Percentiles rank a stretch among this genome's conserved stretches.
phyloP scores from a whole-genome alignment of 2,888 invertebrate species.

The Lepidocyrtoides sp. region DNA sequence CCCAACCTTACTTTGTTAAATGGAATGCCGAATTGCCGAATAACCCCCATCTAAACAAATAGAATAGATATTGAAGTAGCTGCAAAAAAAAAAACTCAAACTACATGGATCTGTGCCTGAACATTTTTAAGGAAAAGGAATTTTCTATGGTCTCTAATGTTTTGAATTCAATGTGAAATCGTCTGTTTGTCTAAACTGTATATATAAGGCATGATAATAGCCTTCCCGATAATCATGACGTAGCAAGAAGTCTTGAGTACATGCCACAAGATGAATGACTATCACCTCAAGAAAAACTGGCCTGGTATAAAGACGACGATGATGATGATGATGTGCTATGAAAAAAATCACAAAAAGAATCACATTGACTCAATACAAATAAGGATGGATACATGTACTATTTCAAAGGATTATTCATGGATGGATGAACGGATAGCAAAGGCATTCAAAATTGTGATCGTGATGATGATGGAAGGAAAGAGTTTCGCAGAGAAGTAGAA shows the following conservation, averaged over 20 bases:
- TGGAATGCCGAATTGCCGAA: background rate
- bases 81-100: conserved; percentile 1
- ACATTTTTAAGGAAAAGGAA: conserved; percentile 27
- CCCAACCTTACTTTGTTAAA: conserved; percentile 12
- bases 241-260: conserved; percentile 34
- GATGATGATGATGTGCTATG: background rate
- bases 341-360: background rate
- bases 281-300: conserved; percentile 51
- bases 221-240: conserved; percentile 57
- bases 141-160: conserved; percentile 1
- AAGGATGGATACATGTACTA: background rate
- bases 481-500: conserved; percentile 56
- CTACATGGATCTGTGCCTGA: conserved; percentile 30
- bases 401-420: conserved; percentile 59
- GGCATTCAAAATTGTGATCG: conserved; percentile 11
- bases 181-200: conserved; percentile 19
- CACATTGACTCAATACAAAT: conserved; percentile 4
- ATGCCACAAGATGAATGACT: conserved; percentile 42
- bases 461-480: conserved; percentile 62
- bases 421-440: conserved; percentile 67
- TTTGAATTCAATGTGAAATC: conserved; percentile 34
- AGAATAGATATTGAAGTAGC: background rate
- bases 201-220: conserved; percentile 11
- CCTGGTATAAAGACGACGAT: conserved; percentile 26
- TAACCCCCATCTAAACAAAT: conserved; percentile 25